Conservation (phyloP, 1,140 invertebrate genomes). For the Bathynomus jamesi region DNA sequence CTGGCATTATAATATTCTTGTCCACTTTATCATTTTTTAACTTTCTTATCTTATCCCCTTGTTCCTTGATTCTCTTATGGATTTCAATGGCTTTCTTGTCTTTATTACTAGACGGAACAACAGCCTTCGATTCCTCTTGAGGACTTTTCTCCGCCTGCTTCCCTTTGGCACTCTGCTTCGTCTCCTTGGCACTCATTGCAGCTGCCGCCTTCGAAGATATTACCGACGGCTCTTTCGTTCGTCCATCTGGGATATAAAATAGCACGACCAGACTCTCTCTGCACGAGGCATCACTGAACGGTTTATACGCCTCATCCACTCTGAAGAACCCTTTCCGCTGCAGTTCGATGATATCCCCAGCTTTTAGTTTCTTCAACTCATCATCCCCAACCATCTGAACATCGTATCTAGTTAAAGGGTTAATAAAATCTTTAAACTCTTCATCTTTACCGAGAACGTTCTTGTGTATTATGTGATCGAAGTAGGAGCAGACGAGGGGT, state of each 20-base stretch:
- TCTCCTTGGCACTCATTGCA: conserved; percentile 49
- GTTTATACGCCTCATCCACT: conserved; percentile 65
- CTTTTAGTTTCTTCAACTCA: conserved; percentile 68
- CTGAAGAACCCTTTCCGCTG: conserved; percentile 92
- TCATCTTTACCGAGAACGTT: conserved; percentile 89
- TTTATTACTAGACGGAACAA: conserved; percentile 2
- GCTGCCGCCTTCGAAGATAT: conserved; percentile 40
- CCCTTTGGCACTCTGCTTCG: conserved; percentile 49
- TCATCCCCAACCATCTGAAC: conserved; percentile 81
- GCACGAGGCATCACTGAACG: conserved; percentile 46
- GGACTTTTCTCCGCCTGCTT: conserved; percentile 23
- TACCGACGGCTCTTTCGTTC: conserved; percentile 18
- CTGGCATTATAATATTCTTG: conserved; percentile 44
- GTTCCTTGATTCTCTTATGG: conserved; percentile 45
- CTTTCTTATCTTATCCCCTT: conserved; percentile 53
- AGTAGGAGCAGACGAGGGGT: conserved; percentile 82
- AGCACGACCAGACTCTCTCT: conserved; percentile 67
- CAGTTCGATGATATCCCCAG: conserved; percentile 93
- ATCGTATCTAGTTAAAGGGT: conserved; percentile 75
- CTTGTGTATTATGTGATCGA: conserved; percentile 94
- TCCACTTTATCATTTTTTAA: conserved; percentile 51
- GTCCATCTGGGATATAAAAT: conserved; percentile 86
- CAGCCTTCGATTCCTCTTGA: conserved; percentile 21
- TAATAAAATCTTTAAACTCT: conserved; percentile 91
- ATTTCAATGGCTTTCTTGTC: conserved; percentile 40